Evolutionary conservation across 1,140 invertebrate genomes (phyloP).

Genomic region (Aricia agestis): DNA sequence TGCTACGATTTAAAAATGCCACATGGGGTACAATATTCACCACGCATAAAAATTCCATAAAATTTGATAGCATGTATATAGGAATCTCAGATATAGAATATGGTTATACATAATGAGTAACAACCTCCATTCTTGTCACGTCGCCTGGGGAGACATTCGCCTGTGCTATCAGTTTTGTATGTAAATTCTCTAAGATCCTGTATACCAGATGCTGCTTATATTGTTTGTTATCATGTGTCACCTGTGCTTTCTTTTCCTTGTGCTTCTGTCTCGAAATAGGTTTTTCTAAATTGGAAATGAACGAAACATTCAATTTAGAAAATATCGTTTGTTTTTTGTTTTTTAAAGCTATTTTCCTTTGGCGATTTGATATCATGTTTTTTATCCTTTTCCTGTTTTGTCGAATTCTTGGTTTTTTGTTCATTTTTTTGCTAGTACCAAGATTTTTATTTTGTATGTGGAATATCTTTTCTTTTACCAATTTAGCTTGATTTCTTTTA

Average conservation of each 20-base stretch:
- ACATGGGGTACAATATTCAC: not conserved
- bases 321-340: too few relatives aligned
- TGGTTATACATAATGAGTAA: conserved; percentile 36
- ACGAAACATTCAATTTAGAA: too few relatives aligned
- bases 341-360: too few relatives aligned
- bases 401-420: too few relatives aligned
- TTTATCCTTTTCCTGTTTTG: too few relatives aligned
- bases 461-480: too few relatives aligned
- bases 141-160: conserved; percentile 62
- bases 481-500: too few relatives aligned
- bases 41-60: conserved; percentile 6
- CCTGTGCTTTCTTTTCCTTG: not conserved
- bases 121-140: conserved; percentile 41
- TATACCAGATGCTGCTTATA: conserved; percentile 40
- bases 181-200: conserved; percentile 59
- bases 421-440: too few relatives aligned
- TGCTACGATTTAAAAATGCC: not conserved
- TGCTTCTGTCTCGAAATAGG: not conserved
- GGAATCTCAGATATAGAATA: conserved; percentile 7
- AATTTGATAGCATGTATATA: conserved; percentile 29
- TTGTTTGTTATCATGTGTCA: conserved; percentile 24
- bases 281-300: too few relatives aligned
- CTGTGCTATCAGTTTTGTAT: conserved; percentile 59
- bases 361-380: too few relatives aligned
- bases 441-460: too few relatives aligned